A percentile compares a stretch with the other conserved stretches of the same genome.
These are phyloP conservation scores for Daktulosphaira vitifoliae DNA, from an alignment of 1,140 invertebrate genomes.

Conservation along the genomic window DNA sequence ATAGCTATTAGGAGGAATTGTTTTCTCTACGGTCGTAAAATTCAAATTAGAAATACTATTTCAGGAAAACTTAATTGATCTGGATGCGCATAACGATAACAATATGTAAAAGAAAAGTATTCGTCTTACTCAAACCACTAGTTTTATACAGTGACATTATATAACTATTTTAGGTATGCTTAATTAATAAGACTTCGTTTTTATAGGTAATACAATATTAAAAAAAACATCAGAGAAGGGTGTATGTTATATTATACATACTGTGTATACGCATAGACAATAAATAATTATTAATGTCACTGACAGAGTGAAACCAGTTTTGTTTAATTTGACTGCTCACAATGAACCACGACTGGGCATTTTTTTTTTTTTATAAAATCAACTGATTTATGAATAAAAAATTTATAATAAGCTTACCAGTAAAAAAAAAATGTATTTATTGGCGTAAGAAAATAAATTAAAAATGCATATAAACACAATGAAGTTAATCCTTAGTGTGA, in stretches of 20 bases:
- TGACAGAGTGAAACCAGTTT: slow-evolving; percentile 16
- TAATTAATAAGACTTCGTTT: slow-evolving; percentile 21
- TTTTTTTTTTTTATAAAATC: no score
- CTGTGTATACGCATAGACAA: neutral
- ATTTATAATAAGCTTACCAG: no score
- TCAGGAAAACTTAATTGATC: no score
- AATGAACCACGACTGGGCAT: neutral
- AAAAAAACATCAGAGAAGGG: neutral
- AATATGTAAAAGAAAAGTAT: slow-evolving; percentile 21
- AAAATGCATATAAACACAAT: no score
- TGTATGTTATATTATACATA: neutral
- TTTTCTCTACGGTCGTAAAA: no score
- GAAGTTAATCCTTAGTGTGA: no score
- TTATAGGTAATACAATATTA: neutral
- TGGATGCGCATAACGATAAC: no score
- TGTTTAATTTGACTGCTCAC: slow-evolving; percentile 10
- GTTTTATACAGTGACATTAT: neutral
- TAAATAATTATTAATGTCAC: slow-evolving; percentile 28
- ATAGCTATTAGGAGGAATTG: no score
- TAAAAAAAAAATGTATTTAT: no score
- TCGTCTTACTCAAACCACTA: neutral
- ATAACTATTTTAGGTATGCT: neutral
- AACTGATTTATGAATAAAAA: no score
- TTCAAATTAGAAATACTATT: no score
- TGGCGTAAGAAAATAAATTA: no score